These are phyloP conservation scores for Chymomyza procnemis DNA, from an alignment of 2,888 invertebrate species.

Conservation along the genomic window DNA sequence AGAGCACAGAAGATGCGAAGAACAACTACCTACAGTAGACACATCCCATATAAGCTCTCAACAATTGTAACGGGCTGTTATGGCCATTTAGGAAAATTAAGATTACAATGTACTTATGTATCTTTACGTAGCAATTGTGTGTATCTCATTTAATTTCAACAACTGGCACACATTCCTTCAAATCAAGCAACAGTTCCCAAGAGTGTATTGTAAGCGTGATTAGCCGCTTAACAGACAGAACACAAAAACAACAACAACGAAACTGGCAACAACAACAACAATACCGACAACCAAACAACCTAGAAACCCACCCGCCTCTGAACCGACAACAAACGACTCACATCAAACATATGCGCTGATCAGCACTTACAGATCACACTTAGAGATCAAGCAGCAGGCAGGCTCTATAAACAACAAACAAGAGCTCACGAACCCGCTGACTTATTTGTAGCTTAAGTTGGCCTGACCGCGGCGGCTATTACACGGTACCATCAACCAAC, in stretches of 20 bases:
- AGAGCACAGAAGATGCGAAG: too few species aligned
- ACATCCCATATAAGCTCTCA: too few species aligned
- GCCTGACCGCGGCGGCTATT: slow-evolving; percentile 18
- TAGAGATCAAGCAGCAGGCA: slow-evolving; percentile 23
- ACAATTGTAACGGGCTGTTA: neutral
- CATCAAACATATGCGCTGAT: slow-evolving; percentile 68
- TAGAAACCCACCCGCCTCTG: slow-evolving; percentile 1
- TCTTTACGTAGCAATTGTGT: neutral
- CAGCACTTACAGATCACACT: slow-evolving; percentile 44
- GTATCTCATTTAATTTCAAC: neutral
- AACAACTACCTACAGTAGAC: too few species aligned
- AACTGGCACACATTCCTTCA: slow-evolving; percentile 54
- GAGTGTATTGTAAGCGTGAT: slow-evolving; percentile 46
- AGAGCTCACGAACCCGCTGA: neutral
- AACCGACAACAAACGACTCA: slow-evolving; percentile 25
- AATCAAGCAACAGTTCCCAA: slow-evolving; percentile 58
- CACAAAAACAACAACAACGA: slow-evolving; percentile 23
- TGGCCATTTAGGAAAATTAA: neutral
- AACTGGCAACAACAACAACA: slow-evolving; percentile 11
- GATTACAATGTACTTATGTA: neutral
- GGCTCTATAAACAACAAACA: slow-evolving; percentile 32
- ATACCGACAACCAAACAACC: neutral
- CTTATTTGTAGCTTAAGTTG: slow-evolving; percentile 15
- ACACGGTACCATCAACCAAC: slow-evolving; percentile 12
- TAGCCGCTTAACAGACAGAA: slow-evolving; percentile 39